These are phyloP conservation scores for Luperina testacea DNA, from an alignment of 2,888 invertebrate genomes.

Conservation along the genomic window DNA sequence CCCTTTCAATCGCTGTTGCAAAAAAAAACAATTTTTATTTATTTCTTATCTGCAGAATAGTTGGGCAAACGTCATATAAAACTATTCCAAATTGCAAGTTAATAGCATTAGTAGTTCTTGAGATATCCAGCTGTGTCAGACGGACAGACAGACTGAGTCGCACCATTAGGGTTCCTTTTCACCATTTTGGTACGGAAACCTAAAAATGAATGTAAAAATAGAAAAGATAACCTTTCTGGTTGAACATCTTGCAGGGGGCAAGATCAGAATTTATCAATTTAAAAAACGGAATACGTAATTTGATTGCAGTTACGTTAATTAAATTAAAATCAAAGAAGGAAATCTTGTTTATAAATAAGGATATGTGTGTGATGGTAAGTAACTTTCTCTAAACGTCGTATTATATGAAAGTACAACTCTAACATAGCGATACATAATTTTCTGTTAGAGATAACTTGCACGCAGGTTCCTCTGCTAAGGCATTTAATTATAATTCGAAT, in stretches of 20 bases:
- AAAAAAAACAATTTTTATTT: too few species aligned
- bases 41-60: too few species aligned
- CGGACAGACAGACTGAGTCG: too few species aligned
- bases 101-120: too few species aligned
- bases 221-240: constrained; percentile 9
- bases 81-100: too few species aligned
- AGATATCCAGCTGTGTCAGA: too few species aligned
- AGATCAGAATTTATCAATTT: neutral
- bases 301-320: constrained; percentile 17
- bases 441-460: constrained; percentile 33
- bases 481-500: constrained; percentile 55
- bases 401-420: neutral
- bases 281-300: neutral
- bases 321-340: constrained; percentile 14
- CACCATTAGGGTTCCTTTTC: too few species aligned
- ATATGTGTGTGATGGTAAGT: neutral
- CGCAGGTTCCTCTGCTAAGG: constrained; percentile 19
- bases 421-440: constrained; percentile 34
- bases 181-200: too few species aligned
- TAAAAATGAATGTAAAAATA: neutral
- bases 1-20: too few species aligned
- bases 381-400: constrained; percentile 35
- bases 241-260: neutral
- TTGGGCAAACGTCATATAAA: too few species aligned
- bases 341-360: constrained; percentile 18